Evolutionary conservation across 2,888 invertebrate genomes (phyloP), one percentile per base, ranked within the genome.

Genomic region (Melinopterus prodromus): DNA sequence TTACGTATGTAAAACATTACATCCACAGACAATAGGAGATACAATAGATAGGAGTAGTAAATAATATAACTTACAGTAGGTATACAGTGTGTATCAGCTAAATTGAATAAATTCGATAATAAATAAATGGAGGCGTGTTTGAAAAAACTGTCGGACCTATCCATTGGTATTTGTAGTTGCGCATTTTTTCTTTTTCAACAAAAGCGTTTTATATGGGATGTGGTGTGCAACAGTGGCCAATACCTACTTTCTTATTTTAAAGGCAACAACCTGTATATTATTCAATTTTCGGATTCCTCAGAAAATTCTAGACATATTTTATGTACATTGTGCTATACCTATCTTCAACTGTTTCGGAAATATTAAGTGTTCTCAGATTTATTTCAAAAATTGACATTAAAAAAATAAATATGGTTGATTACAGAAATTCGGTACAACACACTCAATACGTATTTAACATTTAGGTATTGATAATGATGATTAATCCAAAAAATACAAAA

Each of bases 371-470:
- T 26, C 3, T 26, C 26, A 26, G 26, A 26, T 26, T 26, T 26
- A 1, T 26, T 26, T 26, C 1, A 69, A 69, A 69, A 69, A 69
- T n/a, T 69, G 2, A 69, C 15, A n/a, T 69, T 14, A 69, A n/a
- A n/a, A 69, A n/a, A n/a, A 69, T 14, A 69, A 69, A 69, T 2
- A 2, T 15, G 69, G 14, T 26, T 26, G 26, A 26, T 26, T 26
- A 26, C 26, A 26, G 26, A 26, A 26, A 26, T 26, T 26, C 26
- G 69, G 2, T 69, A 69, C 3, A n/a, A 69, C 3, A 69, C 69
- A 69, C 14, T 69, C 14, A 69, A 69, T 69, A 69, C 69, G 14
- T 69, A 69, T 69, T 69, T 69, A 14, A n/a, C 69, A 69, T 69
- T 69, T 15, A 69, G 69, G 69, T 69, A 14, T 69, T 69, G 69